Evolutionary conservation across 2,888 invertebrate species (phyloP), one percentile per base, ranked within the genome.

Genomic region (Carabus problematicus): DNA sequence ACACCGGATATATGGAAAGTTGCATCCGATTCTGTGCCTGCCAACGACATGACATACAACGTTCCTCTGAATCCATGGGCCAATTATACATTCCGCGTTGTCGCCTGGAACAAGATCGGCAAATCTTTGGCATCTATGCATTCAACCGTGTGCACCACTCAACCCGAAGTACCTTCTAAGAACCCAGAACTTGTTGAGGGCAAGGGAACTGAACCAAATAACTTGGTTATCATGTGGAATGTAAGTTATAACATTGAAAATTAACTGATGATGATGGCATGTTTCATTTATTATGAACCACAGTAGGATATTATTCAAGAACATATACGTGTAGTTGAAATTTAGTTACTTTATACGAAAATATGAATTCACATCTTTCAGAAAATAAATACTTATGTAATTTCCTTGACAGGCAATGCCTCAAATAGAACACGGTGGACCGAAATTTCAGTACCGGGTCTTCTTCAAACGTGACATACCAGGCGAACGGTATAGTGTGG

Each of bases 341-440:
- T n/a, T n/a, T 55, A 39, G 9, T 40, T 41, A 41, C 29, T 12
- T 9, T 42, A n/a, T n/a, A n/a, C n/a, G n/a, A n/a, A n/a, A n/a
- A 29, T 70, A 7, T 19, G 12, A 59, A 2, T 29, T 29, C 6
- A 29, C 3, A 6, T 29, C 6, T 29, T 29, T 29, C 29, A 29
- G 6, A 14, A 56, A 56, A 18, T 29, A 56, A 3, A 18, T n/a
- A n/a, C n/a, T n/a, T 18, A 47, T 64, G 39, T 43, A 54, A 11
- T 70, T 63, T 69, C 67, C 71, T 72, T 78, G 79, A 42, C 78
- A 92, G 90, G 91, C 92, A 73, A 98, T 99, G 97, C 92, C 95
- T 0, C 90, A 94, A 81, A 94, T 98, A 74, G 97, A 98, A 77
- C 98, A 98, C 84, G 97, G 98, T 84, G 98, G 93, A 0, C 95